Evolutionary conservation across 2,797 vertebrate species (phyloP).

Genomic region (Schizopygopsis malacanthus): DNA sequence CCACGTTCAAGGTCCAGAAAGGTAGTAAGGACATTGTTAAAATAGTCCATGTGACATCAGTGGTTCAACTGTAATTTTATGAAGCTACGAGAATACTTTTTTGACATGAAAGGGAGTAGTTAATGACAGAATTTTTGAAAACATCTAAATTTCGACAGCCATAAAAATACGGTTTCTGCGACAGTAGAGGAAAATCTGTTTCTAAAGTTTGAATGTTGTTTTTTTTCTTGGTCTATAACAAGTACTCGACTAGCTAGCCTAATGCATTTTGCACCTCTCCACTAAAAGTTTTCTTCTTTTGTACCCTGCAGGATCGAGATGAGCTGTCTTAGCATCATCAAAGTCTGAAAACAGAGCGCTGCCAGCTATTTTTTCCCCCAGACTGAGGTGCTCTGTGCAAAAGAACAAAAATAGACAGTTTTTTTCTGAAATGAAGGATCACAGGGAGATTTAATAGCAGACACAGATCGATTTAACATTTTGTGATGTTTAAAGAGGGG

Average conservation of each 20-base stretch:
- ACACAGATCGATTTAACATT: conserved; percentile 48
- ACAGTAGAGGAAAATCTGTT: not conserved
- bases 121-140: not conserved
- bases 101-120: not conserved
- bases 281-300: not conserved
- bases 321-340: conserved; percentile 23
- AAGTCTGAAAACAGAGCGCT: conserved; percentile 23
- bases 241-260: not conserved
- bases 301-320: conserved; percentile 6
- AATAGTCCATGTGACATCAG: not conserved
- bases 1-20: not conserved
- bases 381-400: conserved; percentile 13
- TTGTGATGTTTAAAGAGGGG: conserved; percentile 15
- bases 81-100: not conserved
- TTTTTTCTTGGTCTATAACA: not conserved
- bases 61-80: not conserved
- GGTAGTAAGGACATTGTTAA: not conserved
- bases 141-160: not conserved
- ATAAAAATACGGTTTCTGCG: not conserved
- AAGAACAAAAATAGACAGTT: conserved; percentile 35
- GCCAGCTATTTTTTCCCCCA: not conserved
- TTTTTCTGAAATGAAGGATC: conserved; percentile 48
- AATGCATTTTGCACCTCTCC: not conserved
- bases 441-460: conserved; percentile 27
- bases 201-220: not conserved